These are phyloP conservation scores for Amphibalanus amphitrite DNA, from an alignment of 1,140 invertebrate genomes.

Conservation along the genomic window DNA sequence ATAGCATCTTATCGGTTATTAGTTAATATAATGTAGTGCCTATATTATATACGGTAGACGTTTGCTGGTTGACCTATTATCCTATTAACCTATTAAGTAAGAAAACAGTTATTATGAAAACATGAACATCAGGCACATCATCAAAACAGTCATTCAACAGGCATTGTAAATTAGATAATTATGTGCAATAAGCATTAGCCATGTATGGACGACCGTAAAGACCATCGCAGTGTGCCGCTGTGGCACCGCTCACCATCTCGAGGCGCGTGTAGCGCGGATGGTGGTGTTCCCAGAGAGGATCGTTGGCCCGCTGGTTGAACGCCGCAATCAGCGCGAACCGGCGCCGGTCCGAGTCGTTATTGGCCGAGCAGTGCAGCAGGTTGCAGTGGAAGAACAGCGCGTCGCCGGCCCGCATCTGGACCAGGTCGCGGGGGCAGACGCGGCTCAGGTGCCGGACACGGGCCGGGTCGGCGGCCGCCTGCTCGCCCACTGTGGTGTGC, in stretches of 20 bases:
- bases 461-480: constrained; percentile 10
- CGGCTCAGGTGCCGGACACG: constrained; percentile 9
- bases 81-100: too few relatives aligned
- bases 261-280: constrained; percentile 17
- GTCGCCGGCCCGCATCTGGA: constrained; percentile 17
- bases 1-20: too few relatives aligned
- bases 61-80: too few relatives aligned
- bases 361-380: constrained; percentile 15
- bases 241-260: constrained; percentile 4
- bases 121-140: too few relatives aligned
- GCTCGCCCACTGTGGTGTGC: constrained; percentile 14
- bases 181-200: too few relatives aligned
- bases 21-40: too few relatives aligned
- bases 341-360: constrained; percentile 14
- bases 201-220: too few relatives aligned
- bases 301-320: constrained; percentile 16
- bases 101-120: too few relatives aligned
- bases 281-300: constrained; percentile 16
- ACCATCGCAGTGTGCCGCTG: neutral
- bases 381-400: constrained; percentile 19
- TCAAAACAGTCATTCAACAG: too few relatives aligned
- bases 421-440: neutral
- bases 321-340: constrained; percentile 14
- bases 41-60: too few relatives aligned
- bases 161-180: too few relatives aligned